Conservation (phyloP, 2,797 vertebrate species). For the Pangasius mekongensis region DNA sequence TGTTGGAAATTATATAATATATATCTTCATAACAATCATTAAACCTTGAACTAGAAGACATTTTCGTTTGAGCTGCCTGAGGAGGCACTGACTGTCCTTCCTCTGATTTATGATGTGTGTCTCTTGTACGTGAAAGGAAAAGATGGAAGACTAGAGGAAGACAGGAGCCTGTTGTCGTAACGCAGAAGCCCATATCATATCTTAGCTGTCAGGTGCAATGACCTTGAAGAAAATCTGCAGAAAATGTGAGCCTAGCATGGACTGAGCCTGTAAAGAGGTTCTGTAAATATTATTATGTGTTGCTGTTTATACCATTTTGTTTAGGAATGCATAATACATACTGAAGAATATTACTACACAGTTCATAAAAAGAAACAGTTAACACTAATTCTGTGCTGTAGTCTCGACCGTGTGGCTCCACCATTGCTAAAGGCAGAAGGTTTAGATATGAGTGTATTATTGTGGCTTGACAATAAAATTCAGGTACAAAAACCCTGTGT, state of each 20-base stretch:
- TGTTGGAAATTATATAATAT: background rate
- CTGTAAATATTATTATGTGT: background rate
- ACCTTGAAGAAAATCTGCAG: background rate
- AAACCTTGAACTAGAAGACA: conserved; percentile 2
- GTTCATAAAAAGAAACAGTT: background rate
- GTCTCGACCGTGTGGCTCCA: background rate
- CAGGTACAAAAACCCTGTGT: background rate
- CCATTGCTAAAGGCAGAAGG: background rate
- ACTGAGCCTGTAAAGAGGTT: background rate
- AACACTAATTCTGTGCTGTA: background rate
- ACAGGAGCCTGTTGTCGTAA: conserved; percentile 33
- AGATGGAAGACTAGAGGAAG: background rate
- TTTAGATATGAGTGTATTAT: conserved; percentile 2
- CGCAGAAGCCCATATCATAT: background rate
- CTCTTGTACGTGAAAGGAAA: background rate
- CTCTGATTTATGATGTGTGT: conserved; percentile 34
- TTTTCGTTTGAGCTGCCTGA: conserved; percentile 5
- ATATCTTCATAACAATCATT: background rate
- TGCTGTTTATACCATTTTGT: background rate
- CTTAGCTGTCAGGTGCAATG: background rate
- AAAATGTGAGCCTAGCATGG: background rate
- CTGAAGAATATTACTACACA: background rate
- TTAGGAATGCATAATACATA: background rate
- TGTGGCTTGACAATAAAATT: conserved; percentile 2
- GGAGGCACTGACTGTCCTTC: background rate